These are phyloP conservation scores for Itoplectis maculator DNA, from an alignment of 2,888 invertebrate species.

Conservation along the genomic window DNA sequence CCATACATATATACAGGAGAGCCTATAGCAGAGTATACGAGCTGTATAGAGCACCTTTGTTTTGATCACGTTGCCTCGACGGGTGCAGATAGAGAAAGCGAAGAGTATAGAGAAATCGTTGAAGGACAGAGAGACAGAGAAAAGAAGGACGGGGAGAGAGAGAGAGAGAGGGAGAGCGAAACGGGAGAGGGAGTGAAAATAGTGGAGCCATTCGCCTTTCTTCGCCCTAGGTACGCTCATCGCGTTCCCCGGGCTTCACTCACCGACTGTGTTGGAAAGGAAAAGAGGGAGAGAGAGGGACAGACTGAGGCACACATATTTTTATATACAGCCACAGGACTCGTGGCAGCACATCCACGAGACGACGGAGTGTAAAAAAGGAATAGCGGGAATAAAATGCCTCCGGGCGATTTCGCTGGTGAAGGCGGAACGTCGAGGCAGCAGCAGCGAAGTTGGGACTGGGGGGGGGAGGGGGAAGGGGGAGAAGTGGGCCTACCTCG, in stretches of 20 bases:
- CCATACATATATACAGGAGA: constrained; percentile 7
- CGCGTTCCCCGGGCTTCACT: constrained; percentile 44
- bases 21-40: constrained; percentile 21
- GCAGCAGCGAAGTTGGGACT: constrained; percentile 8
- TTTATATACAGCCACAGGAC: constrained; percentile 47
- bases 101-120: constrained; percentile 60
- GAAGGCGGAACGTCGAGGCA: constrained; percentile 39
- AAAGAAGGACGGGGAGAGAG: constrained; percentile 7
- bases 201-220: constrained; percentile 41
- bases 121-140: constrained; percentile 37
- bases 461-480: too few relatives aligned
- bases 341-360: constrained; percentile 34
- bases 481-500: constrained; percentile 25
- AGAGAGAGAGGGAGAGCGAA: constrained; percentile 15
- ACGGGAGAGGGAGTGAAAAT: constrained; percentile 26
- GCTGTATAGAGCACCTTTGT: constrained; percentile 66
- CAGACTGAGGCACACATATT: constrained; percentile 35
- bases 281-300: too few relatives aligned
- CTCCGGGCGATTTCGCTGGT: constrained; percentile 51
- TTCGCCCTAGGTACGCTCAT: constrained; percentile 36
- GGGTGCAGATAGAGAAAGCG: constrained; percentile 47
- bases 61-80: constrained; percentile 67
- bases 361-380: constrained; percentile 36
- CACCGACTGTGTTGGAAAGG: constrained; percentile 5
- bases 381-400: constrained; percentile 54